A percentile compares a stretch with the other conserved stretches of the same genome.
These are phyloP conservation scores for Apostichopus californicus DNA, from an alignment of 35 echinoderm and acorn worm genomes.

Conservation along the genomic window DNA sequence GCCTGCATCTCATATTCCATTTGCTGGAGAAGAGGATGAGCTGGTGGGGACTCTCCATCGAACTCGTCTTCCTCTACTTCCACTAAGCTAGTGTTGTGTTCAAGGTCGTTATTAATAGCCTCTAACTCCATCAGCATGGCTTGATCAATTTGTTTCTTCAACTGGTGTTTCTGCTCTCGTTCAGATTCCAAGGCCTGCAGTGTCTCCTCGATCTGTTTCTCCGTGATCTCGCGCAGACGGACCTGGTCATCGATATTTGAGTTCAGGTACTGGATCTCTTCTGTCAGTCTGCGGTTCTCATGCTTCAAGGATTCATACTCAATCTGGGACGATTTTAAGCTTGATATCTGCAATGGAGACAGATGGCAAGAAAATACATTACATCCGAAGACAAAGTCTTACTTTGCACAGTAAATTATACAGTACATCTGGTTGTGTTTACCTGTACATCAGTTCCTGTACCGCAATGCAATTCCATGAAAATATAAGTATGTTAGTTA, in stretches of 20 bases:
- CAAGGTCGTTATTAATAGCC: constrained; percentile 92
- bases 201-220: constrained; percentile 97
- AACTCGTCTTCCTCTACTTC: constrained; percentile 78
- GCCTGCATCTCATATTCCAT: constrained; percentile 84
- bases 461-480: too few relatives aligned
- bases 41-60: constrained; percentile 64
- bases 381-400: too few relatives aligned
- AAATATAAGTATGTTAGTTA: too few relatives aligned
- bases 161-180: constrained; percentile 94
- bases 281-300: constrained; percentile 85
- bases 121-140: constrained; percentile 93
- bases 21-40: constrained; percentile 84
- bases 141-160: constrained; percentile 96
- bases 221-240: constrained; percentile 85
- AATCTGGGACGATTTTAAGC: constrained; percentile 92
- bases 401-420: too few relatives aligned
- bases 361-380: too few relatives aligned
- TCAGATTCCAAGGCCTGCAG: constrained; percentile 90
- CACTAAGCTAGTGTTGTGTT: constrained; percentile 72
- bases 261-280: constrained; percentile 92
- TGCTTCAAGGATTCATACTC: constrained; percentile 97
- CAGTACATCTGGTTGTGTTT: too few relatives aligned
- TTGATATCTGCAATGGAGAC: constrained; percentile 72
- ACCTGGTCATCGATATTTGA: constrained; percentile 87
- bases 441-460: too few relatives aligned